Evolutionary conservation across 2,888 invertebrate species (phyloP), one percentile per base, ranked within the genome.

Genomic region (Cremastinae sp.): DNA sequence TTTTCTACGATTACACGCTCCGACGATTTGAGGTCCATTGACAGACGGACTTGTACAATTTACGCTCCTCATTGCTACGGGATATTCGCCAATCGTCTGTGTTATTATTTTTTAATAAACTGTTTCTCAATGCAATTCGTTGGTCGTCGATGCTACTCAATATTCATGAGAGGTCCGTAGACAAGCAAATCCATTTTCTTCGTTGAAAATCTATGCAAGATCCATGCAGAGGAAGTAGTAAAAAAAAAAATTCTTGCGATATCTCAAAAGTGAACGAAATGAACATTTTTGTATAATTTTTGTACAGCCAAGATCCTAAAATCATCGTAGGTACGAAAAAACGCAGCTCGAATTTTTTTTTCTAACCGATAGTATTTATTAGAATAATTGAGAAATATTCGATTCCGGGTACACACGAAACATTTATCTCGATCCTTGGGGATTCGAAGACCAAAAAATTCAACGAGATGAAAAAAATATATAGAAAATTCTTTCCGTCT

Each of bases 331-430:
- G 22, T 51, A 47, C 16, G 28, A 49, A 16, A n/a, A 9, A 47
- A 59, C 34, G 41, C 59, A 38, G 62, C 18, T 49, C 18, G 9
- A 20, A 20, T 41, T 51, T 72, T 72, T 68, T 68, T 53, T 64
- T 51, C 28, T 68, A 71, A 62, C 47, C 53, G 16, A 59, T 69
- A 65, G 54, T 76, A 73, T 61, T 78, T 72, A 75, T 69, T 75
- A 61, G 69, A 9, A 20, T 54, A 54, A 65, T 75, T 69, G 22
- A 49, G 14, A 41, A 0, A 36, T 34, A 38, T 62, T 28, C 2
- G 28, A 28, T 28, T 28, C 28, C 28, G 28, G 28, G 5, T 28
- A 5, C 5, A 5, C 9, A 2, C 9, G 41, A 2, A 12, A 8
- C n/a, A 20, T 18, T n/a, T 22, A 22, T 43, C 18, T 12, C 22